phyloP scores from a whole-genome alignment of 2,888 invertebrate species.

The Dasysyrphus albostriatus region DNA sequence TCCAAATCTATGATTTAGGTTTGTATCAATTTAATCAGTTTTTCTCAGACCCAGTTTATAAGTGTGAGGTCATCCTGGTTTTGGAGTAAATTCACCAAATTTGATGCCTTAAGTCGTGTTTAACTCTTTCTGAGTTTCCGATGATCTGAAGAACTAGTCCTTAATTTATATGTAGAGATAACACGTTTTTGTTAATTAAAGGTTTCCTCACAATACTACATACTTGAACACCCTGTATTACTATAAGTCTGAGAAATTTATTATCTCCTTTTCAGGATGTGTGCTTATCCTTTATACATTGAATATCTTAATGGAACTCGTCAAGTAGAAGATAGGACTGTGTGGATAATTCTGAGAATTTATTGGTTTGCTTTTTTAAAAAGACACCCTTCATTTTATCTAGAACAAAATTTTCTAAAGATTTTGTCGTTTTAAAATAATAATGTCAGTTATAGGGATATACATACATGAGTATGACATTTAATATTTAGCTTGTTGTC shows the following conservation, averaged over 20 bases:
- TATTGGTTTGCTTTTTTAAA: constrained; percentile 17
- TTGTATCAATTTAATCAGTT: no score
- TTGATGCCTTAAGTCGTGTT: no score
- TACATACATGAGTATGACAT: not conserved
- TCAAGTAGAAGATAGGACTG: constrained; percentile 7
- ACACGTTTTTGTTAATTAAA: not conserved
- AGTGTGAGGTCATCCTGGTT: no score
- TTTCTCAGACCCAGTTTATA: no score
- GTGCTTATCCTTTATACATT: constrained; percentile 51
- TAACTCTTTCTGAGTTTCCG: no score
- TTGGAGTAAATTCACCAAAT: no score
- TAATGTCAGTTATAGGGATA: not conserved
- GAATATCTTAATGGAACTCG: constrained; percentile 32
- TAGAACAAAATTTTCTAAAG: constrained; percentile 41
- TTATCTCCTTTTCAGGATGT: constrained; percentile 42
- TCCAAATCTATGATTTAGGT: no score
- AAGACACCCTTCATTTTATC: constrained; percentile 1
- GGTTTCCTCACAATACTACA: no score
- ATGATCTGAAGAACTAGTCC: no score
- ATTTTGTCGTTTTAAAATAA: constrained; percentile 48
- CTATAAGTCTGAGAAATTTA: constrained; percentile 28
- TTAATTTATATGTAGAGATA: no score
- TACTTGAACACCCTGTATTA: constrained; percentile 18
- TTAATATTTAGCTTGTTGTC: constrained; percentile 11
- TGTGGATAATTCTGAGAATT: constrained; percentile 20